Evolutionary conservation across 2,888 invertebrate species (phyloP).

Genomic region (Pterobdella sp.): DNA sequence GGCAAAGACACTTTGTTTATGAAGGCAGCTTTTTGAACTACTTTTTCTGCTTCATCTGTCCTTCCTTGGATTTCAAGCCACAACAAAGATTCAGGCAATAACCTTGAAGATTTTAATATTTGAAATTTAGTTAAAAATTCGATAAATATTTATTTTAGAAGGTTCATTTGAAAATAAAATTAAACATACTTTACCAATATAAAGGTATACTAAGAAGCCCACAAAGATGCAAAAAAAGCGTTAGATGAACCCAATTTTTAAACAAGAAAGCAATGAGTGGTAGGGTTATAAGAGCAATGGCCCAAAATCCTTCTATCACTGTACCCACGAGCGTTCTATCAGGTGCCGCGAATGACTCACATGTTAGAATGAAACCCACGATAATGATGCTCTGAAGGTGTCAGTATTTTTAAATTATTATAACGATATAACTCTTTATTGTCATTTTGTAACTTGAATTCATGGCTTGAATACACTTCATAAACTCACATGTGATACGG

Average conservation of each 20-base stretch:
- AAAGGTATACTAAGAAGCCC: constrained; percentile 36
- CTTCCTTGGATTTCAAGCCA: constrained; percentile 38
- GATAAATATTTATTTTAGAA: neutral
- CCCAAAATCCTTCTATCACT: constrained; percentile 39
- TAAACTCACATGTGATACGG: constrained; percentile 39
- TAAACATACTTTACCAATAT: constrained; percentile 35
- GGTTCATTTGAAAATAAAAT: neutral
- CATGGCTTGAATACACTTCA: too few species aligned
- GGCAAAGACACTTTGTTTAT: constrained; percentile 36
- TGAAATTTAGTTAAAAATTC: neutral
- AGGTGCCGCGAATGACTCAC: constrained; percentile 40
- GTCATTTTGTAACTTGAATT: too few species aligned
- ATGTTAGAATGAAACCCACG: constrained; percentile 39
- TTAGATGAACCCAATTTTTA: constrained; percentile 40
- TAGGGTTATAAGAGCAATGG: constrained; percentile 37
- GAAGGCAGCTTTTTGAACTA: constrained; percentile 37
- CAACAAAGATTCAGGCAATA: constrained; percentile 39
- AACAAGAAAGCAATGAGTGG: constrained; percentile 39
- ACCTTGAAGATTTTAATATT: constrained; percentile 30
- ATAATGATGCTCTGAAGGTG: constrained; percentile 39
- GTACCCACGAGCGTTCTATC: constrained; percentile 39
- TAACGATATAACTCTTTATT: too few species aligned
- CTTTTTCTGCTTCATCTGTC: constrained; percentile 35
- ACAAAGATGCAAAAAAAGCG: constrained; percentile 36
- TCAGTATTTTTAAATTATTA: neutral